Percentiles rank a stretch among this genome's conserved stretches.
phyloP scores from a whole-genome alignment of 30 jellyfish, hydroid and myxozoan genomes.

The Pelagia noctiluca region DNA sequence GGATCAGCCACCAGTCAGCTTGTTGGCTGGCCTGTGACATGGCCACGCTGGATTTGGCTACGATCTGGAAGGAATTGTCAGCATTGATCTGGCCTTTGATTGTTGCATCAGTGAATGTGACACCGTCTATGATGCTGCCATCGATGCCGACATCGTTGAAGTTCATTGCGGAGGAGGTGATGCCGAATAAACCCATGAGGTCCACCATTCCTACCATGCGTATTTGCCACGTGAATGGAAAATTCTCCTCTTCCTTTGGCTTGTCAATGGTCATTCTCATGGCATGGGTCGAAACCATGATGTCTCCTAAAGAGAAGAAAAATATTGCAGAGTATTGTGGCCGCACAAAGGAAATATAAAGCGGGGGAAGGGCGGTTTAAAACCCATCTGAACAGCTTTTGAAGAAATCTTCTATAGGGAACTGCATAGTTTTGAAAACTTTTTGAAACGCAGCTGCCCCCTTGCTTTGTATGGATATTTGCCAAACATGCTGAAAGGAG shows the following conservation, averaged over 20 bases:
- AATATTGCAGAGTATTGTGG: too few relatives aligned
- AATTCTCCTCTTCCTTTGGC: slow-evolving; percentile 1
- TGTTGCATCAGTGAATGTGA: slow-evolving; percentile 55
- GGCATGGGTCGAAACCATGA: slow-evolving; percentile 9
- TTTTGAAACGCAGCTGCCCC: too few relatives aligned
- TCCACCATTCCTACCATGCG: slow-evolving; percentile 40
- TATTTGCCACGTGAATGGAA: slow-evolving; percentile 45
- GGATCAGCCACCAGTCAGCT: slow-evolving; percentile 45
- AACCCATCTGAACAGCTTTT: too few relatives aligned
- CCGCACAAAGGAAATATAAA: too few relatives aligned
- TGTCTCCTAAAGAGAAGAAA: not conserved
- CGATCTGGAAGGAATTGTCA: slow-evolving; percentile 45
- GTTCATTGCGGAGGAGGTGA: slow-evolving; percentile 34
- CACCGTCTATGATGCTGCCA: slow-evolving; percentile 36
- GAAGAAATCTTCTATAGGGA: too few relatives aligned
- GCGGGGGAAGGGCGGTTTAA: too few relatives aligned
- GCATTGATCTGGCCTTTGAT: slow-evolving; percentile 39
- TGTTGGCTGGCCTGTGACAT: slow-evolving; percentile 31
- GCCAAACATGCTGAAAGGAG: too few relatives aligned
- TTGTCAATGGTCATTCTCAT: slow-evolving; percentile 31
- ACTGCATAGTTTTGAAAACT: too few relatives aligned
- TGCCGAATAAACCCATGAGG: slow-evolving; percentile 61
- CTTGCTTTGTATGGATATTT: too few relatives aligned
- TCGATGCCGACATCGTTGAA: slow-evolving; percentile 66
- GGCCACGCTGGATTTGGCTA: slow-evolving; percentile 48